Base-by-base conservation (phyloP, 2,113 vertebrate species). In the Hydropotes inermis region DNA sequence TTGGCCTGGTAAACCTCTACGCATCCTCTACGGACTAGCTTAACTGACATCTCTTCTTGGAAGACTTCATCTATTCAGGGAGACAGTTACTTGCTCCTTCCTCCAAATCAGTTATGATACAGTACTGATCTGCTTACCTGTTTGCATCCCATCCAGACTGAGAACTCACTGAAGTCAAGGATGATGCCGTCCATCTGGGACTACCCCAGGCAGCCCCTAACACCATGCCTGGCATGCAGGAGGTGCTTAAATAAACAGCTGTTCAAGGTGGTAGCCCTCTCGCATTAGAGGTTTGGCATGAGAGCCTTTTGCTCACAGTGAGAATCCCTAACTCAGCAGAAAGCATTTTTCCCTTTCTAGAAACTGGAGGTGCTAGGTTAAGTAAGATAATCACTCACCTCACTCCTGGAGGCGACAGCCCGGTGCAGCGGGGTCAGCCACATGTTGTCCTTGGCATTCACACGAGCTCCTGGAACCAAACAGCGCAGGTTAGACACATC, bases 401-500 rank as follows among this genome's bases (percentile, higher is more conserved):
- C 99, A 45, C 99, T 99, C 95, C 99, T 99, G 87, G 99, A 99
- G 84, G 99, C 99, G 95, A 99, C 99, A 1, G 99, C 99, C 5
- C 99, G 99, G 98, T 99, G 99, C 39, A 99, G 99, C 74, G 99
- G 99, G 55, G 99, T 99, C 98, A 99, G 99, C 99, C 99, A 99
- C 99, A 99, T 99, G 83, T 99, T 99, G 97, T 99, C 99, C 99
- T 99, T 99, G 98, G 99, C 99, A 94, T 99, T 99, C 67, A 99
- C 99, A 64, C 99, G 99, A 54, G 99, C 99, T 0, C 99, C 99
- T 99, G 98, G 91, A 98, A 98, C 92, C 17, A 96, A 98, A 98
- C 0, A 97, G 88, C 70, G 98, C 94, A 98, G 81, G 92, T 98
- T 98, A 98, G 95, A 95, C 27, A 15, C 76, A 23, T 17, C 33